phyloP scores from a whole-genome alignment of 1,140 invertebrate genomes.

The Neelides sp. region DNA sequence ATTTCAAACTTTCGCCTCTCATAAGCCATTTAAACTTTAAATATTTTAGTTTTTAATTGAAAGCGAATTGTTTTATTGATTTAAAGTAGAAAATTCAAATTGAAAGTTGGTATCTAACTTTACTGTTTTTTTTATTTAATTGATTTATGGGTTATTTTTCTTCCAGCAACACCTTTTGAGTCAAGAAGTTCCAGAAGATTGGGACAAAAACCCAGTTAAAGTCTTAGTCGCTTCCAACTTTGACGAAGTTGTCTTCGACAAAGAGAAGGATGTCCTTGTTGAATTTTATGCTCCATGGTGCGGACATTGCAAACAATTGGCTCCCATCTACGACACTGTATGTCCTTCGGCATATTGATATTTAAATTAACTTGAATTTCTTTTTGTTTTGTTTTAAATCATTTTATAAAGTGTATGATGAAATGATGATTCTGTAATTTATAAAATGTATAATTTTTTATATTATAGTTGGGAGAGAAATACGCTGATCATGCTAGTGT shows the following conservation, averaged over 20 bases:
- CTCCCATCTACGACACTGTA: constrained; percentile 79
- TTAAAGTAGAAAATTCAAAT: no score
- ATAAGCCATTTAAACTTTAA: no score
- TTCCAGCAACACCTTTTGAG: constrained; percentile 70
- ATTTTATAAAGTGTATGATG: constrained; percentile 5
- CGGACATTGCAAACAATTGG: constrained; percentile 91
- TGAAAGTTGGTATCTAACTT: background rate
- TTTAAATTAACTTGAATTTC: constrained; percentile 14
- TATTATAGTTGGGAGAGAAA: constrained; percentile 60
- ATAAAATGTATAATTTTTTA: constrained; percentile 13
- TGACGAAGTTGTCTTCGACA: constrained; percentile 79
- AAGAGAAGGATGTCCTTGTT: constrained; percentile 84
- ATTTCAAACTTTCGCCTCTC: no score
- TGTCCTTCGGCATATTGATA: constrained; percentile 15
- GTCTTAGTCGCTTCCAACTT: constrained; percentile 91
- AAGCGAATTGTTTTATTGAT: no score
- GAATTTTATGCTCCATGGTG: constrained; percentile 99
- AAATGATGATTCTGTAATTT: constrained; percentile 36
- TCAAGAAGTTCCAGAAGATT: constrained; percentile 90
- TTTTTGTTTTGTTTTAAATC: constrained; percentile 9
- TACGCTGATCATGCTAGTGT: constrained; percentile 71
- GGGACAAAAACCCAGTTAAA: constrained; percentile 92
- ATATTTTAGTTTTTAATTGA: no score
- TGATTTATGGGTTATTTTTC: constrained; percentile 19
- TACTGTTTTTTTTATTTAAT: background rate